Percentiles rank a stretch among this genome's conserved stretches.
These are phyloP conservation scores for Nasonovia ribisnigri DNA, from an alignment of 2,888 invertebrate species.

Conservation along the genomic window DNA sequence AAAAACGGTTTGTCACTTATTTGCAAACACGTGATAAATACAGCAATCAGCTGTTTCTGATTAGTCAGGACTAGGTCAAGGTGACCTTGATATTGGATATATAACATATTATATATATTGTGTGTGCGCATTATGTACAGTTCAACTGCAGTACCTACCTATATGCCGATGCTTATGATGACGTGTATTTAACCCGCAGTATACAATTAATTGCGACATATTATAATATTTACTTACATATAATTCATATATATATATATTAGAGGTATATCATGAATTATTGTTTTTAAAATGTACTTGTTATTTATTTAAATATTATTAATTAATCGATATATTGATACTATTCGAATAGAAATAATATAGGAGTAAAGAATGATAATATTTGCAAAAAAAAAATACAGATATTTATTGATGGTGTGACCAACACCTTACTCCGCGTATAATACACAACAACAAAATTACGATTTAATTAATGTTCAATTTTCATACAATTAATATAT, in stretches of 20 bases:
- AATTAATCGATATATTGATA: neutral
- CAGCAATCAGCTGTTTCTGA: conserved; percentile 37
- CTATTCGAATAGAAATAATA: neutral
- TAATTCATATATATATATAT: neutral
- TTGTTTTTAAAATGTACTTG: neutral
- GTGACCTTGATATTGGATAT: conserved; percentile 50
- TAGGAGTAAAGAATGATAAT: neutral
- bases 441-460: neutral
- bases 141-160: neutral
- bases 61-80: conserved; percentile 50
- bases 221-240: neutral
- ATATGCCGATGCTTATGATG: neutral
- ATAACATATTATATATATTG: conserved; percentile 6
- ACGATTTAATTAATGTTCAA: neutral
- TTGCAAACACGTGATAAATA: conserved; percentile 35
- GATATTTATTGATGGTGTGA: neutral
- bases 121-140: neutral
- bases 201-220: conserved; percentile 10
- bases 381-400: neutral
- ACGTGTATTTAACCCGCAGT: neutral
- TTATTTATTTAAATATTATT: neutral
- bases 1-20: conserved; percentile 3
- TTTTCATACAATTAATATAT: neutral
- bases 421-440: neutral
- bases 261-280: too few relatives aligned